Evolutionary conservation across 2,888 invertebrate species (phyloP).

Genomic region (Epicampocera succincta): DNA sequence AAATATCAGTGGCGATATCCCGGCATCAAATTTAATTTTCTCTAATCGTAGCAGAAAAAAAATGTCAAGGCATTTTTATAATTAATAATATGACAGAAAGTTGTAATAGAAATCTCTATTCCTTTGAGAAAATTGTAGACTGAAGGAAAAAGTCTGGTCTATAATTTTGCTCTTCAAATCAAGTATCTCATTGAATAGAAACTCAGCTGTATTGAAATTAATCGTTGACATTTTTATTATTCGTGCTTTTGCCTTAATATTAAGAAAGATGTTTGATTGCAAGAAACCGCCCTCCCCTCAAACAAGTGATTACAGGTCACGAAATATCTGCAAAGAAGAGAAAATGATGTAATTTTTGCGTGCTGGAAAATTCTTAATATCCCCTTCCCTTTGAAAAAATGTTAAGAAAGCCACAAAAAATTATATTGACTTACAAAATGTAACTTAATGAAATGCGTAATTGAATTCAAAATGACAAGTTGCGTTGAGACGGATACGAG

Average conservation of each 20-base stretch:
- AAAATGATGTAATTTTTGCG: background rate
- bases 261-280: background rate
- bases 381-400: background rate
- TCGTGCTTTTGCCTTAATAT: background rate
- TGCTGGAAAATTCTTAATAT: background rate
- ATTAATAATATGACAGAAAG: background rate
- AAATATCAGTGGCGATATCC: no score
- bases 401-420: background rate
- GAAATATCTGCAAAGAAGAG: background rate
- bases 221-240: conserved; percentile 15
- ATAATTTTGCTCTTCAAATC: conserved; percentile 29
- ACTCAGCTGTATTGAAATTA: no score
- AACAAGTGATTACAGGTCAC: background rate
- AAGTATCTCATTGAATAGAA: conserved; percentile 12
- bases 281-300: no score
- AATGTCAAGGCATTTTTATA: no score
- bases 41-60: no score
- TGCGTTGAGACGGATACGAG: no score
- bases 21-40: no score
- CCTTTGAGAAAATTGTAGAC: conserved; percentile 6
- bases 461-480: background rate
- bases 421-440: conserved; percentile 18
- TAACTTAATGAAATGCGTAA: conserved; percentile 1
- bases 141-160: background rate
- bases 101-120: conserved; percentile 13